These are phyloP conservation scores for Coryphaenoides rupestris DNA, from an alignment of 2,113 vertebrate genomes.

Conservation along the genomic window DNA sequence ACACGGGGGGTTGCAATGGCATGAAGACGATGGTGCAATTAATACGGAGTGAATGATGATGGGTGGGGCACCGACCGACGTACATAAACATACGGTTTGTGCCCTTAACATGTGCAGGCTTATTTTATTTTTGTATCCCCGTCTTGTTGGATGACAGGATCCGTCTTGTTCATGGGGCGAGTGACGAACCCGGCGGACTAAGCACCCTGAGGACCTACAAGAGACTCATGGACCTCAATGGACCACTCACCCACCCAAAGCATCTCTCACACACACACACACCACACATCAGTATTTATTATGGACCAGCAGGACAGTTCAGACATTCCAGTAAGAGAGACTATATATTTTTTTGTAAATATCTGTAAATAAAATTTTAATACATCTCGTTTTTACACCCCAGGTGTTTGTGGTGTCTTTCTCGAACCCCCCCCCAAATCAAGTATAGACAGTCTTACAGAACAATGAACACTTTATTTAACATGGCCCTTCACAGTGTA, in stretches of 20 bases:
- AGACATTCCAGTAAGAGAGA: conserved; percentile 64
- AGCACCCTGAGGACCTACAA: conserved; percentile 24
- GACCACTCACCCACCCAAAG: no score
- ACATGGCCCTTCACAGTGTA: conserved; percentile 80
- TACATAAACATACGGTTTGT: no score
- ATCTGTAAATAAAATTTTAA: conserved; percentile 77
- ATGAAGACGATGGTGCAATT: no score
- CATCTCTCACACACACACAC: conserved; percentile 10
- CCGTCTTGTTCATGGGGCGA: conserved; percentile 84
- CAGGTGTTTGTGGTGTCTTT: conserved; percentile 17
- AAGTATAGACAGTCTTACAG: conserved; percentile 10
- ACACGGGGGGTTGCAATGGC: no score
- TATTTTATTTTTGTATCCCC: background rate
- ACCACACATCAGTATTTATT: conserved; percentile 54
- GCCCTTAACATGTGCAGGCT: no score
- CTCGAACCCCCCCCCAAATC: background rate
- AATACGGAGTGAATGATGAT: no score
- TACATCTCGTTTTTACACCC: conserved; percentile 57
- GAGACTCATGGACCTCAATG: no score
- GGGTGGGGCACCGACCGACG: no score
- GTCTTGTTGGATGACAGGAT: conserved; percentile 75
- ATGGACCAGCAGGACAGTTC: conserved; percentile 41
- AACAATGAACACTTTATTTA: conserved; percentile 66
- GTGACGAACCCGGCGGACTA: conserved; percentile 79
- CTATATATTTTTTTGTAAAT: conserved; percentile 63